Base-by-base conservation (phyloP, 1,140 invertebrate genomes). In the Sweltsa coloradensis region DNA sequence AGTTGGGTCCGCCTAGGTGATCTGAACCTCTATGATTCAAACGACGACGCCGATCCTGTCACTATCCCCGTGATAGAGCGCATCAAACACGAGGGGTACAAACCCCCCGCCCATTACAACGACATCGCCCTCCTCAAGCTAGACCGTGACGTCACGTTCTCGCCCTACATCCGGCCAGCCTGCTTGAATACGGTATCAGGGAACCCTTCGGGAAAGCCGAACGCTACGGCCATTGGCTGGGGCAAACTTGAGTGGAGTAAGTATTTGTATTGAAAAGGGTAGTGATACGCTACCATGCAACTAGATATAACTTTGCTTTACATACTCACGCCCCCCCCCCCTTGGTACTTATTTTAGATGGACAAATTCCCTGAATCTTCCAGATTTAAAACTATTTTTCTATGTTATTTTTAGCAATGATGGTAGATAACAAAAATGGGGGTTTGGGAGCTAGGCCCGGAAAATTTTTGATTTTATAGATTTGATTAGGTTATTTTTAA, bases 91-190 rank as follows among this genome's bases (percentile, higher is more conserved):
- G 68, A 57, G 45, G 46, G 65, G 1, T 75, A 76, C 55, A 59
- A 58, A 5, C 52, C 59, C 9, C 60, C 62, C 1, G 51, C 57
- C 3, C 68, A 67, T 45, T 77, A 79, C 47, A 58, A 77, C 49
- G 78, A 79, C 52, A 65, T 81, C 25, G 73, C 70, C 0, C 53
- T 79, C n/a, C 41, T 79, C 1, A 71, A 65, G 51, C 47, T 76
- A 18, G 56, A 59, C 24, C 53, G 41, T 27, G 54, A 61, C 7
- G 54, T 64, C 3, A 51, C 53, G 6, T 55, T 70, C 26, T 60
- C 54, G 44, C 24, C 56, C n/a, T 58, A 57, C 36, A 57, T 69
- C 2, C 59, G 62, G 41, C 72, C 67, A 39, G 68, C 62, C 22
- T 77, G 63, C 62, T 66, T 65, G 1, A 61, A 61, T 53, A 63